Percentiles rank a stretch among this genome's conserved stretches.
These are phyloP conservation scores for Enteromius radiatus DNA, from an alignment of 2,797 vertebrate genomes.

Conservation along the genomic window DNA sequence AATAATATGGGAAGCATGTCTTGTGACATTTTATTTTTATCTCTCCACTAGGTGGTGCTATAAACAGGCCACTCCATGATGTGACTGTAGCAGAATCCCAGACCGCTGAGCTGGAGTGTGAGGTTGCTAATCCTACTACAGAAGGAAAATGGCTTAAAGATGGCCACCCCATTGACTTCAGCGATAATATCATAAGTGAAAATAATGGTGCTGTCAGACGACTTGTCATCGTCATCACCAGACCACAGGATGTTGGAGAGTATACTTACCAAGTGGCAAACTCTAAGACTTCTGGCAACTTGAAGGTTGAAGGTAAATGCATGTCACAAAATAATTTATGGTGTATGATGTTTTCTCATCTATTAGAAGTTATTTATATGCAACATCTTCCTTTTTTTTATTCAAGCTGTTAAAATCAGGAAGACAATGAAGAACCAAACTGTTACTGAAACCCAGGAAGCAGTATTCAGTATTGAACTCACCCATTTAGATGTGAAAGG, in stretches of 20 bases:
- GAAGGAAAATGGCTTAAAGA: slow-evolving; percentile 92
- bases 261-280: slow-evolving; percentile 95
- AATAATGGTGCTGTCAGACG: slow-evolving; percentile 83
- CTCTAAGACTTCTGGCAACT: slow-evolving; percentile 92
- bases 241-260: slow-evolving; percentile 91
- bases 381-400: slow-evolving; percentile 3
- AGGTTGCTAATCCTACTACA: slow-evolving; percentile 90
- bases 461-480: slow-evolving; percentile 88
- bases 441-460: slow-evolving; percentile 88
- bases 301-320: slow-evolving; percentile 89
- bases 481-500: slow-evolving; percentile 90
- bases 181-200: slow-evolving; percentile 82
- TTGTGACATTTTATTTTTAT: background rate
- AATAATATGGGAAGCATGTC: background rate
- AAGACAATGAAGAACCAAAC: slow-evolving; percentile 86
- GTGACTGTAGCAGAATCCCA: slow-evolving; percentile 94
- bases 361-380: slow-evolving; percentile 33
- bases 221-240: slow-evolving; percentile 85
- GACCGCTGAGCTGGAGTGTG: slow-evolving; percentile 89
- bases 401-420: slow-evolving; percentile 93
- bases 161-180: slow-evolving; percentile 81
- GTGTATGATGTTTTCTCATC: background rate
- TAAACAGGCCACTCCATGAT: slow-evolving; percentile 91
- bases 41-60: slow-evolving; percentile 86
- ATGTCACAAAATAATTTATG: background rate